Percentiles rank a stretch among this genome's conserved stretches.
These are phyloP conservation scores for Phoenicopterus ruber DNA, from an alignment of 2,113 vertebrate species.

Conservation along the genomic window DNA sequence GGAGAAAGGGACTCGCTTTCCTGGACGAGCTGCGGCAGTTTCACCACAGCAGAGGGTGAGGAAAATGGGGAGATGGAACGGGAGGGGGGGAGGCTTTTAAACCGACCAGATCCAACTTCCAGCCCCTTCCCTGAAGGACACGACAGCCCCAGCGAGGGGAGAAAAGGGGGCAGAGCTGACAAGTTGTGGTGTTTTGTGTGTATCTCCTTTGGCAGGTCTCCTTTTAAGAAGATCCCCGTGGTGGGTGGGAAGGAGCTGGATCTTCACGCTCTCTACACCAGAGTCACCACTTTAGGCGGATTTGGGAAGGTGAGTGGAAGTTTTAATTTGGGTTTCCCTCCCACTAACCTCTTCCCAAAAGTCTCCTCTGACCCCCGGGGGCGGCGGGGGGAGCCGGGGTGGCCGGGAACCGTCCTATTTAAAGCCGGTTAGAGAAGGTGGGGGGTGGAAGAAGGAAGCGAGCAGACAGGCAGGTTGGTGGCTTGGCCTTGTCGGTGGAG, in stretches of 20 bases:
- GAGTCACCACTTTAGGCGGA: constrained; percentile 98
- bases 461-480: constrained; percentile 74
- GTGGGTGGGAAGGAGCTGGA: constrained; percentile 98
- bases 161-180: constrained; percentile 68
- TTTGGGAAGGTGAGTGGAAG: constrained; percentile 98
- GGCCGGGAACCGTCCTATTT: constrained; percentile 57
- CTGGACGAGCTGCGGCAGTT: constrained; percentile 99
- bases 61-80: constrained; percentile 76
- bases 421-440: constrained; percentile 64
- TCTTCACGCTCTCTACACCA: constrained; percentile 94
- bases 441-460: constrained; percentile 64
- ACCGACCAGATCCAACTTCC: constrained; percentile 74
- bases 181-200: constrained; percentile 72
- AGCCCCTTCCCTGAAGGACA: constrained; percentile 73
- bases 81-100: constrained; percentile 74
- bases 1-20: constrained; percentile 99
- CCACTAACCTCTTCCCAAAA: constrained; percentile 75
- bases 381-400: constrained; percentile 64
- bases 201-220: constrained; percentile 84
- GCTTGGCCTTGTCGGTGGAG: constrained; percentile 85
- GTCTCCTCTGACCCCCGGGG: constrained; percentile 72
- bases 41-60: constrained; percentile 99
- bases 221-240: constrained; percentile 96
- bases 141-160: constrained; percentile 65
- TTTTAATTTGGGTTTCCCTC: constrained; percentile 80